A percentile compares a stretch with the other conserved stretches of the same genome.
These are phyloP conservation scores for Chesias legatella DNA, from an alignment of 2,888 invertebrate species.

Conservation along the genomic window DNA sequence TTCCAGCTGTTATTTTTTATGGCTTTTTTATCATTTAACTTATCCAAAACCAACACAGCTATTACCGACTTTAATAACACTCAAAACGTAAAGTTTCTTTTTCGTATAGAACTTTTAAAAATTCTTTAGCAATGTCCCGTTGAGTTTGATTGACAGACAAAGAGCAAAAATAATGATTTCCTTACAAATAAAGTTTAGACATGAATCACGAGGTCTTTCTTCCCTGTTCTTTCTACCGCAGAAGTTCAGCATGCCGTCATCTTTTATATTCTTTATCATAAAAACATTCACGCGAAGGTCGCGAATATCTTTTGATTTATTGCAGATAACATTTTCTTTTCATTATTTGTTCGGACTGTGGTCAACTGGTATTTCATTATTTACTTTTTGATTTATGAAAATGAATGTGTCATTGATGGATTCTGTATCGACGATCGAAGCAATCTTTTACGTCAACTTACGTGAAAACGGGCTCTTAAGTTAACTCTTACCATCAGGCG, in stretches of 20 bases:
- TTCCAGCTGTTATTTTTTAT: conserved; percentile 14
- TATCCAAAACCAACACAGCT: background rate
- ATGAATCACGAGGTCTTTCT: no score
- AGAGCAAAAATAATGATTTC: no score
- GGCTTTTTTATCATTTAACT: conserved; percentile 7
- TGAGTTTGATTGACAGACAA: no score
- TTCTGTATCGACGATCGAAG: no score
- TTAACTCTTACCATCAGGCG: no score
- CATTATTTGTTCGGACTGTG: conserved; percentile 10
- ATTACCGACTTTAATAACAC: background rate
- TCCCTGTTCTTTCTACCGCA: no score
- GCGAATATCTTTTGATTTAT: conserved; percentile 17
- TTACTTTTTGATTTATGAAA: conserved; percentile 1
- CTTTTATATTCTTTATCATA: conserved; percentile 14
- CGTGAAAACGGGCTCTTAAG: no score
- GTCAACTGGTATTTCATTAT: background rate
- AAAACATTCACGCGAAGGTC: conserved; percentile 14
- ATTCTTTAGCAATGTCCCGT: no score
- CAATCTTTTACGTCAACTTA: no score
- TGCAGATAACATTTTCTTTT: conserved; percentile 9
- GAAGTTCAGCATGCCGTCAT: no score
- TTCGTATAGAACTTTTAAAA: no score
- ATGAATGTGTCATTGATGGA: conserved; percentile 2
- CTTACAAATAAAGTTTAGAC: conserved; percentile 4
- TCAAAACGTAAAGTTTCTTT: background rate